A percentile compares a stretch with the other conserved stretches of the same genome.
These are phyloP conservation scores for Cranoglanis bouderius DNA, from an alignment of 2,113 vertebrate species.

Conservation along the genomic window DNA sequence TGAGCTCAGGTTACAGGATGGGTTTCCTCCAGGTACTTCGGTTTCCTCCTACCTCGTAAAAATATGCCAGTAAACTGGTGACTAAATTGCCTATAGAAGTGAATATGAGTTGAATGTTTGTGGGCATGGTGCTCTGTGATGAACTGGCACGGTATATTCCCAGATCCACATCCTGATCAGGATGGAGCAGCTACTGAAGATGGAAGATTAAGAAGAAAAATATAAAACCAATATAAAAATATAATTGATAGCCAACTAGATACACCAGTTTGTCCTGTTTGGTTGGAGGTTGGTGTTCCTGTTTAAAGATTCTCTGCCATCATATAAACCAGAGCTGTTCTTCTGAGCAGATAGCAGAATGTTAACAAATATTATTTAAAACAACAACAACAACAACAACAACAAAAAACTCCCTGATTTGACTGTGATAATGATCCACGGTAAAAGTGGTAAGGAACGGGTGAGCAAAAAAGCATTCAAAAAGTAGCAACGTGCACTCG, in stretches of 20 bases:
- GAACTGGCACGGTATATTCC: not conserved
- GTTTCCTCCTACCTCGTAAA: not conserved
- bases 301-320: not conserved
- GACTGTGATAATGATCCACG: not conserved
- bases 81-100: not conserved
- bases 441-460: not conserved
- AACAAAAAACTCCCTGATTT: too few species aligned
- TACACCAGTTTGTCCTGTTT: not conserved
- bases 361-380: not conserved
- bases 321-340: not conserved
- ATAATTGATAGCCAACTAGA: not conserved
- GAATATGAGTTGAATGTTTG: not conserved
- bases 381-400: too few species aligned
- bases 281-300: not conserved
- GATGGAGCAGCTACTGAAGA: too few species aligned
- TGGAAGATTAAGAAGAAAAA: not conserved
- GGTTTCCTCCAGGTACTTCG: not conserved
- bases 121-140: not conserved
- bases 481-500: constrained; percentile 4
- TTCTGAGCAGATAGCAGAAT: not conserved
- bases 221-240: not conserved
- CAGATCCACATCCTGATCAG: not conserved
- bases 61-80: not conserved
- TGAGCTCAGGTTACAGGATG: not conserved
- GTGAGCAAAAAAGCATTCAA: not conserved